Conservation (phyloP, 2,797 vertebrate genomes). For the Galagoides demidoff region DNA sequence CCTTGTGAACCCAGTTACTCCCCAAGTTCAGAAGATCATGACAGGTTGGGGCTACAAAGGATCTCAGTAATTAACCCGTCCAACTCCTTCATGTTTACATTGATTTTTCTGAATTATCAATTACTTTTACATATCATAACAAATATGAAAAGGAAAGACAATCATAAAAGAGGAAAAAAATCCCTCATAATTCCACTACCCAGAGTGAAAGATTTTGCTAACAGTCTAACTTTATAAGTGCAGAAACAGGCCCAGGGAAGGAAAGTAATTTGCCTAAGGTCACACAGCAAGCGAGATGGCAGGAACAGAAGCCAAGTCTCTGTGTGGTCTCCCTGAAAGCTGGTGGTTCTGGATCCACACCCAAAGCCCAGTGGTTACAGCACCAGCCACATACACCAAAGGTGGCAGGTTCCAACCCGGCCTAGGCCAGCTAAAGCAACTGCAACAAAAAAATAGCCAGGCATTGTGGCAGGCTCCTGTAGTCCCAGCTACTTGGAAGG, state of each 20-base stretch:
- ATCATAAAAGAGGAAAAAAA: not conserved
- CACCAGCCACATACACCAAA: no score
- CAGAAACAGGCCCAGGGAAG: slow-evolving; percentile 29
- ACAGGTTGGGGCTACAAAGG: not conserved
- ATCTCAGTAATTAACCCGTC: not conserved
- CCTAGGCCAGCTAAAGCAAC: no score
- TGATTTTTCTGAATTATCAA: not conserved
- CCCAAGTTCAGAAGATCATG: not conserved
- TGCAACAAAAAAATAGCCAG: no score
- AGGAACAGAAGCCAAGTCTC: slow-evolving; percentile 10
- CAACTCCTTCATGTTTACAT: not conserved
- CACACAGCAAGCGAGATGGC: slow-evolving; percentile 44
- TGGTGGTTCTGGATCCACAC: not conserved
- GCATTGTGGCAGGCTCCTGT: no score
- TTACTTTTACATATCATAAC: not conserved
- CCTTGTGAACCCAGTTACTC: not conserved
- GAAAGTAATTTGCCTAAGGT: slow-evolving; percentile 39
- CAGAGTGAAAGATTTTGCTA: not conserved
- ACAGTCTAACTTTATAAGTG: slow-evolving; percentile 18
- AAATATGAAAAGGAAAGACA: slow-evolving; percentile 3
- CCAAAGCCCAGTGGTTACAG: no score
- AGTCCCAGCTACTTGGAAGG: no score
- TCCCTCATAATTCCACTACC: not conserved
- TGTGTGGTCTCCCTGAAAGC: not conserved
- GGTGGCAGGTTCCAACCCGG: no score